Evolutionary conservation across 2,888 invertebrate genomes (phyloP).

Genomic region (Anagyrus pseudococci): DNA sequence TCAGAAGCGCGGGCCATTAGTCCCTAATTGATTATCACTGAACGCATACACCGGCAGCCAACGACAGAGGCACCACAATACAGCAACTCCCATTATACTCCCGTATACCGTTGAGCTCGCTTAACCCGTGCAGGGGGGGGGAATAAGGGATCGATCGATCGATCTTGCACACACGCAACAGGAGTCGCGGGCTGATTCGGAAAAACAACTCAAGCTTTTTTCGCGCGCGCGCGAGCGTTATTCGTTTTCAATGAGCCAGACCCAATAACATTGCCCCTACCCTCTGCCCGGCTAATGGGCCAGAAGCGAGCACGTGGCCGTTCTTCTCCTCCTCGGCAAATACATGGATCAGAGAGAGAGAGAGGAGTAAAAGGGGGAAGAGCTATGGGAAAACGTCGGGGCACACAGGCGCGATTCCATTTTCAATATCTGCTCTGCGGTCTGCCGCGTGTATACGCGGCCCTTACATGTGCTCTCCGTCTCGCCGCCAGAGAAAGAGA

Average conservation of each 20-base stretch:
- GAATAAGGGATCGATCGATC: constrained; percentile 6
- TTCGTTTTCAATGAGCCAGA: constrained; percentile 36
- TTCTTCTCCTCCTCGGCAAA: constrained; percentile 15
- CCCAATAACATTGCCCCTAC: constrained; percentile 3
- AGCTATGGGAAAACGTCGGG: constrained; percentile 20
- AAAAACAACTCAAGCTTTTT: constrained; percentile 29
- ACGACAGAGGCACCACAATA: constrained; percentile 17
- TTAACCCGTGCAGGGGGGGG: background rate
- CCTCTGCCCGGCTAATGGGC: background rate
- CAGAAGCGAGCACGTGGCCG: constrained; percentile 14
- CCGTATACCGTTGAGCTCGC: constrained; percentile 17
- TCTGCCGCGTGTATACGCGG: constrained; percentile 26
- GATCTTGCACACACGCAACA: background rate
- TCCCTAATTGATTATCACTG: constrained; percentile 28
- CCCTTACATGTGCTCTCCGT: constrained; percentile 39
- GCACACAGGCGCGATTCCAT: constrained; percentile 56
- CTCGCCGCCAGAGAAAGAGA: background rate
- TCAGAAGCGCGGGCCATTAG: constrained; percentile 4
- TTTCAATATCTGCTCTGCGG: constrained; percentile 54
- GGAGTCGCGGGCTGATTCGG: constrained; percentile 21
- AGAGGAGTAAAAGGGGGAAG: constrained; percentile 8
- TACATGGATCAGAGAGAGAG: constrained; percentile 11
- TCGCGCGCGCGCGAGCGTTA: constrained; percentile 17
- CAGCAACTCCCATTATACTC: background rate
- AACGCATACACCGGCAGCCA: constrained; percentile 6